These are phyloP conservation scores for Habrosyne pyritoides DNA, from an alignment of 2,888 invertebrate species.

Conservation along the genomic window DNA sequence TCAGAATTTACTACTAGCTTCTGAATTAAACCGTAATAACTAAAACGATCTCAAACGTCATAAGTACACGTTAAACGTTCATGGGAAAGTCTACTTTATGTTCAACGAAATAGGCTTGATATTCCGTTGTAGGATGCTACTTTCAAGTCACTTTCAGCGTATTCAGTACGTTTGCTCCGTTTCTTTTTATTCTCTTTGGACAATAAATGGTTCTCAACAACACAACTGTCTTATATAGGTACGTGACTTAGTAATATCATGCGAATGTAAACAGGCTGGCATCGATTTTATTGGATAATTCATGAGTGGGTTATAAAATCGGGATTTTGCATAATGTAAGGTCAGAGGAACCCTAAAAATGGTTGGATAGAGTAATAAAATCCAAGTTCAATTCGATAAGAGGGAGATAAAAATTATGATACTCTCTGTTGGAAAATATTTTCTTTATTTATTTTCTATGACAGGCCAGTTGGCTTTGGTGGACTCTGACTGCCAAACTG, in stretches of 20 bases:
- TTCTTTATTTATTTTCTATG: neutral
- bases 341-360: slow-evolving; percentile 39
- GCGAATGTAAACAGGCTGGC: slow-evolving; percentile 53
- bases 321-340: slow-evolving; percentile 51
- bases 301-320: slow-evolving; percentile 55
- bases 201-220: slow-evolving; percentile 72
- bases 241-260: slow-evolving; percentile 61
- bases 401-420: slow-evolving; percentile 31
- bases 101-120: slow-evolving; percentile 17
- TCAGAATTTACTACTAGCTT: slow-evolving; percentile 65
- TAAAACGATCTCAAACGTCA: slow-evolving; percentile 28
- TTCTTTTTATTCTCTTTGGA: slow-evolving; percentile 74
- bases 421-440: slow-evolving; percentile 10
- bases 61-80: slow-evolving; percentile 21
- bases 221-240: slow-evolving; percentile 56
- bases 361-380: slow-evolving; percentile 44
- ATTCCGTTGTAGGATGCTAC: slow-evolving; percentile 21
- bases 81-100: slow-evolving; percentile 38
- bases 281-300: slow-evolving; percentile 65
- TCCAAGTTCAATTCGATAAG: slow-evolving; percentile 28
- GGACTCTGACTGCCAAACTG: too few relatives aligned
- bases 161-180: slow-evolving; percentile 47
- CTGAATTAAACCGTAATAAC: slow-evolving; percentile 70
- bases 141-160: slow-evolving; percentile 39
- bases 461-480: too few relatives aligned